Base-by-base conservation (phyloP, 1,140 invertebrate species). In the Odontomachus brunneus region DNA sequence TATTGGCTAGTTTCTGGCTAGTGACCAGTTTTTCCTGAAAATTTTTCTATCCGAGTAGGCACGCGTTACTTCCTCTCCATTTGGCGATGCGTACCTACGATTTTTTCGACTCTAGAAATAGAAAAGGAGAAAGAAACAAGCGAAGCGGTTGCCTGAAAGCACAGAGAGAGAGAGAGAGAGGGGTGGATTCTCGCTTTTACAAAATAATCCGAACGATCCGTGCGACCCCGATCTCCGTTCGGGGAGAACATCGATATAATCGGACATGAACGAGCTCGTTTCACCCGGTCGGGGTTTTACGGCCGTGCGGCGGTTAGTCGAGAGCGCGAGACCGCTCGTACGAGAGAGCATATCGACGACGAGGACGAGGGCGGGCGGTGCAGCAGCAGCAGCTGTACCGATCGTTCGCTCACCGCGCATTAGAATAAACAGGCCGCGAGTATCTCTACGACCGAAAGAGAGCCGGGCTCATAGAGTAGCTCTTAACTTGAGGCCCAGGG, bases 341-440 rank as follows among this genome's bases (percentile, higher is more conserved):
- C 38, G 9, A 44, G 38, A 11, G 24, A 14, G 24, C 2, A 44
- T 57, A 78, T 69, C 49, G 22, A 48, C n/a, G 71, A 14, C n/a
- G 29, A 66, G 51, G 53, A 19, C 48, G 33, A 24, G 2, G 29
- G 5, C 29, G 29, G 29, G 29, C 29, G 29, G 5, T 33, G 29
- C 29, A 33, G 12, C 29, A n/a, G 48, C 62, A 22, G 26, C 84
- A 87, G 72, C 84, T 83, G 85, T 15, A 83, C 51, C 12, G 51
- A 83, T 72, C 78, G 51, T 82, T 85, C 14, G 24, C 5, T 38
- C 48, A 69, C 48, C 22, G n/a, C 22, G 24, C 48, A 73, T 84
- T 84, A 81, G 67, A 80, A 80, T 87, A 87, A 87, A 57, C 85
- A 87, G 51, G 17, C 24, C 53, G 22, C 26, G n/a, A 38, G 5